Evolutionary conservation across 2,888 invertebrate species (phyloP).

Genomic region (Nephrotoma guestfalica): DNA sequence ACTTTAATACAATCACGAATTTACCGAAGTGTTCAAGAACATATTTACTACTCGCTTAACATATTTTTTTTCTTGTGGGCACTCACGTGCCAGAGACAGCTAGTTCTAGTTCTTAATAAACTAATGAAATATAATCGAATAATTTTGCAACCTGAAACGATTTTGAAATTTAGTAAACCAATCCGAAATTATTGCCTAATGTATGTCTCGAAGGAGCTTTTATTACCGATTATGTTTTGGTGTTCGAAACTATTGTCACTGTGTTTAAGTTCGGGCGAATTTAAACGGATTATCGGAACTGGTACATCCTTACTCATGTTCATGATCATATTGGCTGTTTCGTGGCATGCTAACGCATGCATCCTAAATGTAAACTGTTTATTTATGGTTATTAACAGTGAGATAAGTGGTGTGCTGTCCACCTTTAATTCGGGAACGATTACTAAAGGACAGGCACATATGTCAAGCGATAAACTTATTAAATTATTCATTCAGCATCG

Average conservation of each 20-base stretch:
- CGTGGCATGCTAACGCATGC: neutral
- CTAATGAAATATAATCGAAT: neutral
- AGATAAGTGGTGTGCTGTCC: neutral
- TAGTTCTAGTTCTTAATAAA: neutral
- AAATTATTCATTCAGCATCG: neutral
- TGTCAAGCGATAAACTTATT: neutral
- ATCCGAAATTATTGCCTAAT: neutral
- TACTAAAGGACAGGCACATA: neutral
- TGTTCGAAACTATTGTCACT: neutral
- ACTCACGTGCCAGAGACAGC: neutral
- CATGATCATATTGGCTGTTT: neutral
- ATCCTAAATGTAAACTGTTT: neutral
- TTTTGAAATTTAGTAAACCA: neutral
- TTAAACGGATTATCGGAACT: neutral
- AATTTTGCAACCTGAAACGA: neutral
- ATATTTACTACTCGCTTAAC: neutral
- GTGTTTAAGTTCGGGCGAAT: neutral
- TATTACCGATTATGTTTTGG: neutral
- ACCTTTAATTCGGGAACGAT: neutral
- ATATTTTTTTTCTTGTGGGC: neutral
- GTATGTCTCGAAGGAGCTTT: neutral
- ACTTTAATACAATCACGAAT: neutral
- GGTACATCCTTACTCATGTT: neutral
- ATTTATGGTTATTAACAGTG: neutral
- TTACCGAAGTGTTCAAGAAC: neutral